A percentile compares a stretch with the other conserved stretches of the same genome.
Conservation (phyloP, 2,113 vertebrate genomes). For the Cyprinodon tularosa region DNA sequence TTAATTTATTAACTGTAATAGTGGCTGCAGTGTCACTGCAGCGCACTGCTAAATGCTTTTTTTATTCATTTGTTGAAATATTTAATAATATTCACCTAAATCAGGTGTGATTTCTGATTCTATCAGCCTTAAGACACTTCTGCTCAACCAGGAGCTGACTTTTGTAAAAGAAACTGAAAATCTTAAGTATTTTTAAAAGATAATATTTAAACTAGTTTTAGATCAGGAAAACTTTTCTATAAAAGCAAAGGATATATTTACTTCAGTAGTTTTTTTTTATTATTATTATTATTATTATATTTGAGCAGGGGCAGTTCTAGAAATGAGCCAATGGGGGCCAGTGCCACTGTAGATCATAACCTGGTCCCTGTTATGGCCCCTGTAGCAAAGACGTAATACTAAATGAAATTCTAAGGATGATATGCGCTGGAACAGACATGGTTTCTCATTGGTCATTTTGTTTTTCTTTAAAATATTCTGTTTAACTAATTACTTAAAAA, state of each 20-base stretch:
- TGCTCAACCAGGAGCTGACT: not conserved
- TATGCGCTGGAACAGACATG: too few relatives aligned
- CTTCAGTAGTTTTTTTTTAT: not conserved
- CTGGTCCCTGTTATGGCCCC: too few relatives aligned
- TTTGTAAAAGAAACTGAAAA: not conserved
- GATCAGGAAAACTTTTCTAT: not conserved
- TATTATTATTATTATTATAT: too few relatives aligned
- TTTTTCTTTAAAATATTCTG: too few relatives aligned
- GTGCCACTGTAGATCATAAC: too few relatives aligned
- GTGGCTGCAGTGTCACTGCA: not conserved
- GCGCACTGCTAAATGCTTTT: not conserved
- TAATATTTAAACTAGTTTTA: not conserved
- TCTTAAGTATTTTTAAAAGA: not conserved
- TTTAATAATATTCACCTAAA: not conserved
- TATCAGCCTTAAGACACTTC: not conserved
- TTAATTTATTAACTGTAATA: conserved; percentile 3
- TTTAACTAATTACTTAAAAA: too few relatives aligned
- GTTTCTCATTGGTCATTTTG: too few relatives aligned
- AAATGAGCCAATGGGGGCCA: too few relatives aligned
- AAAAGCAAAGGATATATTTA: not conserved
- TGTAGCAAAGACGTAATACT: too few relatives aligned
- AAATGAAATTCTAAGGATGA: too few relatives aligned
- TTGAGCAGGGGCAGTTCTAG: too few relatives aligned
- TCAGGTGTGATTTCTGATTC: not conserved
- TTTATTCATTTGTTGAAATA: not conserved